Evolutionary conservation across 2,113 vertebrate genomes (phyloP).

Genomic region (Falcunculus frontatus): DNA sequence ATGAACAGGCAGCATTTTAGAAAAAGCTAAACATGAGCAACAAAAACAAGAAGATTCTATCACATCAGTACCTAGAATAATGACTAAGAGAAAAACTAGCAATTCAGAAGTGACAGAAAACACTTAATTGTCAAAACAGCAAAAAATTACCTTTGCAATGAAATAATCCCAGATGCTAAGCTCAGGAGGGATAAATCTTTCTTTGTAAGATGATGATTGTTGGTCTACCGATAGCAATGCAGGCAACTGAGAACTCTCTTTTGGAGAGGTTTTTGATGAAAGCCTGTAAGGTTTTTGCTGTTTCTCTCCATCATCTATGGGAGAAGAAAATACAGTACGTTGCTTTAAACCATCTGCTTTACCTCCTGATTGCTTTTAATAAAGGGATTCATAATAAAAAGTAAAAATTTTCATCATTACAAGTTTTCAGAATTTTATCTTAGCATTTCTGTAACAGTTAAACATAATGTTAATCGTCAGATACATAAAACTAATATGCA

Average conservation of each 20-base stretch:
- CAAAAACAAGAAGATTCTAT: background rate
- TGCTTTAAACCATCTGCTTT: background rate
- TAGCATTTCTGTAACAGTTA: background rate
- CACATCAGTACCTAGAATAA: background rate
- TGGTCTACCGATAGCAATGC: constrained; percentile 71
- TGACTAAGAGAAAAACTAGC: background rate
- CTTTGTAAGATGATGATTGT: constrained; percentile 76
- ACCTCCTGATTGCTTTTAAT: background rate
- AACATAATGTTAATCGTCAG: background rate
- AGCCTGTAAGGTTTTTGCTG: constrained; percentile 75
- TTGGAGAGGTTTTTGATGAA: constrained; percentile 77
- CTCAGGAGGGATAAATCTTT: constrained; percentile 91
- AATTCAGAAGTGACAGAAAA: background rate
- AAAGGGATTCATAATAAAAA: background rate
- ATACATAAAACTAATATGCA: background rate
- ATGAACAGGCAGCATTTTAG: background rate
- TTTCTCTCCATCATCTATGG: constrained; percentile 75
- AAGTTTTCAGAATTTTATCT: background rate
- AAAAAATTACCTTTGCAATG: constrained; percentile 86
- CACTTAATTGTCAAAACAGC: background rate
- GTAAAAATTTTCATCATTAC: background rate
- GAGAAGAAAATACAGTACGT: constrained; percentile 51
- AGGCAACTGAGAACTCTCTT: constrained; percentile 69
- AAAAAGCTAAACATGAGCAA: background rate
- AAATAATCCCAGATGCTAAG: constrained; percentile 99